A percentile compares a stretch with the other conserved stretches of the same genome.
phyloP scores from a whole-genome alignment of 2,797 vertebrate genomes.

The Mus caroli region DNA sequence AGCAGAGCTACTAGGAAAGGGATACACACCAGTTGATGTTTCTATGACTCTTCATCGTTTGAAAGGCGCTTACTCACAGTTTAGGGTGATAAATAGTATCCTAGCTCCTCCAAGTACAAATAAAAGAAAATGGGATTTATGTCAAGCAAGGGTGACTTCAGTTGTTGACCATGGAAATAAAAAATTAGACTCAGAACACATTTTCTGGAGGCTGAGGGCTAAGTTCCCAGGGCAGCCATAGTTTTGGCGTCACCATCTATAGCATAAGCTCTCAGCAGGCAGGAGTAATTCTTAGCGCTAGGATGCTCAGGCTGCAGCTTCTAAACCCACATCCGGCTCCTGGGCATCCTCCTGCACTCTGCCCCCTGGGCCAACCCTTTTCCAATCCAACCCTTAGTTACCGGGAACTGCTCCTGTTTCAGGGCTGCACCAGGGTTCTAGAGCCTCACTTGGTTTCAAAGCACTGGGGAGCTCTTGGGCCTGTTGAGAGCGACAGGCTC shows the following conservation, averaged over 20 bases:
- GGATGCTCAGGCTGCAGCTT: background rate
- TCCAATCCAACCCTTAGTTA: background rate
- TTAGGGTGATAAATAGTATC: slow-evolving; percentile 17
- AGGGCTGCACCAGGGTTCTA: background rate
- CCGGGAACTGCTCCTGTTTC: background rate
- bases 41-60: slow-evolving; percentile 28
- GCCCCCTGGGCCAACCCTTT: background rate
- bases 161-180: background rate
- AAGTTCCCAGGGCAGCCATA: background rate
- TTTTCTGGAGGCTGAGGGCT: background rate
- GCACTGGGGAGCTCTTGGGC: background rate
- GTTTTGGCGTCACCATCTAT: background rate
- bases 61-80: slow-evolving; percentile 2
- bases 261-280: background rate
- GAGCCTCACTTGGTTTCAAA: background rate
- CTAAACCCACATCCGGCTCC: background rate
- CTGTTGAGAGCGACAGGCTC: background rate
- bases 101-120: background rate
- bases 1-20: background rate
- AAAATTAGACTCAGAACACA: background rate
- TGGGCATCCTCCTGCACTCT: background rate
- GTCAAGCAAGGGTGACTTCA: slow-evolving; percentile 7
- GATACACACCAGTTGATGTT: background rate
- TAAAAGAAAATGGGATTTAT: slow-evolving; percentile 54
- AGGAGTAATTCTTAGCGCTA: background rate